Evolutionary conservation across 2,797 vertebrate genomes (phyloP), one percentile per base, ranked within the genome.

Genomic region (Petrocephalus sullivani): DNA sequence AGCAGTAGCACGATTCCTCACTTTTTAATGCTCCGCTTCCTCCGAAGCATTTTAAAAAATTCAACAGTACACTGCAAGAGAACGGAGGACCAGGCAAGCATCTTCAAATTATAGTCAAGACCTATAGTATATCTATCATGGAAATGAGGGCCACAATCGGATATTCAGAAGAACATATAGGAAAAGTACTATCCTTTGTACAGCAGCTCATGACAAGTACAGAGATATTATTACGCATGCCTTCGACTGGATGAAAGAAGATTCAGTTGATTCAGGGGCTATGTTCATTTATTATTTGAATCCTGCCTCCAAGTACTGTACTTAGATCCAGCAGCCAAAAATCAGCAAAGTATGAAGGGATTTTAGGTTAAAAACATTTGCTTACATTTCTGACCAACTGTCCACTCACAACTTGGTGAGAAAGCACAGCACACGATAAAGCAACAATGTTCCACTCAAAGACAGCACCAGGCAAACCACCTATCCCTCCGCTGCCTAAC

Each of bases 401-500:
- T 78, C 41, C 71, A 19, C 33, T 78, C 49, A 83, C 41, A 83
- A 54, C 81, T 28, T 83, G 41, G 49, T 23, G 12, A 83, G 19
- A 83, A 53, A 83, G 49, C 81, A 83, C n/a, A 21, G 49, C 3
- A 83, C n/a, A 83, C 46, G 81, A 83, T 83, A 83, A 28, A 54
- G 10, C 1, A 83, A 51, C 9, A 8, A 54, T 12, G 41, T 49
- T 51, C 10, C n/a, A 83, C n/a, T 49, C 14, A 83, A 23, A 83
- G n/a, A 28, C 9, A 83, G 19, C 46, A 23, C 46, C 19, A 83
- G 61, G 9, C 8, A 83, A 54, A 85, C 87, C 33, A 49, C 57
- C 37, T 84, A 58, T 85, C 75, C 82, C 60, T 75, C 56, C 23
- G 75, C 61, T 53, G 41, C 37, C 84, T 87, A 83, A 87, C 57